Evolutionary conservation across 2,888 invertebrate genomes (phyloP).

Genomic region (Hartigia nigra): DNA sequence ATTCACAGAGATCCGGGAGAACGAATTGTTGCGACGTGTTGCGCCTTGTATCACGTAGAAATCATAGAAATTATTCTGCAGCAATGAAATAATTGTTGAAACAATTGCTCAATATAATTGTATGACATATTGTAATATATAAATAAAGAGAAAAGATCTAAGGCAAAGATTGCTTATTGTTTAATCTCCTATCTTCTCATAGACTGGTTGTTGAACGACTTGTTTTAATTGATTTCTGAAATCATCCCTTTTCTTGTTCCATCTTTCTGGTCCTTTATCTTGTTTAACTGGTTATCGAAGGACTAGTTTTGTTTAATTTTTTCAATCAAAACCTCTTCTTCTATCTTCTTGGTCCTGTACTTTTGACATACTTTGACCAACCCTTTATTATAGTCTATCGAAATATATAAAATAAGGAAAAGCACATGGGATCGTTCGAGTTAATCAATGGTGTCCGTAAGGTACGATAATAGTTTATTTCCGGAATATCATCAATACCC

Average conservation of each 20-base stretch:
- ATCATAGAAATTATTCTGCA: neutral
- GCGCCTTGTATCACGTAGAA: neutral
- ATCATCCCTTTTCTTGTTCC: neutral
- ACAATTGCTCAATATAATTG: neutral
- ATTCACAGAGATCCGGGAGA: neutral
- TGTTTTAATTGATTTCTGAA: neutral
- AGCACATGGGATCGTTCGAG: neutral
- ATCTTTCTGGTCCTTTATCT: neutral
- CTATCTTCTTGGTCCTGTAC: no score
- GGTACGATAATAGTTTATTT: slow-evolving; percentile 32
- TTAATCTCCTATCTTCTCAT: neutral
- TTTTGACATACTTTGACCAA: neutral
- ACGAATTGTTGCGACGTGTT: neutral
- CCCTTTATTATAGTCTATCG: neutral
- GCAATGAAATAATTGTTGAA: neutral
- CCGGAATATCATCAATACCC: slow-evolving; percentile 30
- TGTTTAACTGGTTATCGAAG: no score
- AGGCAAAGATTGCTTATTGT: neutral
- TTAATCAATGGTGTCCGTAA: slow-evolving; percentile 46
- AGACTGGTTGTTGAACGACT: neutral
- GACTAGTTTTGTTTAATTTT: no score
- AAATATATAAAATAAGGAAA: neutral
- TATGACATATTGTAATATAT: neutral
- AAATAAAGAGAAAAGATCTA: neutral
- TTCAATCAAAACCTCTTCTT: no score